A percentile compares a stretch with the other conserved stretches of the same genome.
phyloP scores from a whole-genome alignment of 2,888 invertebrate genomes.

The Limnephilus lunatus region DNA sequence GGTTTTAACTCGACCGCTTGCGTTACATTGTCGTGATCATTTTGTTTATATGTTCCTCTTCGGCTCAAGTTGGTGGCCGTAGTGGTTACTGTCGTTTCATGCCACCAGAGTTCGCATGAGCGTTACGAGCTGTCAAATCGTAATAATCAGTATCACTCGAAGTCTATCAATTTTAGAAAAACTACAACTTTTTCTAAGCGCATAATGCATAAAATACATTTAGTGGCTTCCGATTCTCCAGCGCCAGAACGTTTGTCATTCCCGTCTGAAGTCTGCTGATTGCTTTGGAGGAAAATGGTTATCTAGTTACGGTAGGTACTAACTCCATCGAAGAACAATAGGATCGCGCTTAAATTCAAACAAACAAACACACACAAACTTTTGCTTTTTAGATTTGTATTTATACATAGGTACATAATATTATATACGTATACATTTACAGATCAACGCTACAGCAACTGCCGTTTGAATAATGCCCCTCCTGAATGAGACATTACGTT shows the following conservation, averaged over 20 bases:
- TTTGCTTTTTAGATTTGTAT: background rate
- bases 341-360: conserved; percentile 43
- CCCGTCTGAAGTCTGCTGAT: conserved; percentile 59
- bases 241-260: conserved; percentile 57
- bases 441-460: background rate
- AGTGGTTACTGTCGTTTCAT: too few relatives aligned
- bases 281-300: conserved; percentile 63
- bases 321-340: conserved; percentile 53
- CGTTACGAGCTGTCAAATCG: too few relatives aligned
- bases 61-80: too few relatives aligned
- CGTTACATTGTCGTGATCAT: too few relatives aligned
- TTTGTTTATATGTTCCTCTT: too few relatives aligned
- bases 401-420: background rate
- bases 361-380: conserved; percentile 14
- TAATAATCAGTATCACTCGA: too few relatives aligned
- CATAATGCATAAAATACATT: background rate
- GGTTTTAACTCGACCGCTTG: too few relatives aligned
- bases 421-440: background rate
- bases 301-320: conserved; percentile 51
- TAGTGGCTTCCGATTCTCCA: conserved; percentile 17
- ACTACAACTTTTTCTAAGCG: background rate
- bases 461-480: conserved; percentile 15
- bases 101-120: too few relatives aligned
- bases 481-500: background rate
- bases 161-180: background rate